phyloP scores from a whole-genome alignment of 1,140 invertebrate genomes.

The Battus philenor region DNA sequence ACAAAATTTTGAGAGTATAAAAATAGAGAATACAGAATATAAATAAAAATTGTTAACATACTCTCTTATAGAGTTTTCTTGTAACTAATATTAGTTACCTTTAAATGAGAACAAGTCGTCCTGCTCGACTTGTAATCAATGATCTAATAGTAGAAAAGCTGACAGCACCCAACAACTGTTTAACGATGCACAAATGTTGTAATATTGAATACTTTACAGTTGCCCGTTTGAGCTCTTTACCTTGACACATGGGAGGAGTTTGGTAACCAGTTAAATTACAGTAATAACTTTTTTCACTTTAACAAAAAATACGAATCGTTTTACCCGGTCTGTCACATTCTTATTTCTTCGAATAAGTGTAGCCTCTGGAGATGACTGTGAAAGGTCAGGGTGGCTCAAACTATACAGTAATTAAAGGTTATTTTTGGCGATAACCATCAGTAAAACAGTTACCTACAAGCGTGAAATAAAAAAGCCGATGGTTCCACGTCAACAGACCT shows the following conservation, averaged over 20 bases:
- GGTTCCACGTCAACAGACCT: constrained; percentile 46
- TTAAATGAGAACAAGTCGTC: no score
- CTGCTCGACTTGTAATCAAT: no score
- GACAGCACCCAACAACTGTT: no score
- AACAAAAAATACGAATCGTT: neutral
- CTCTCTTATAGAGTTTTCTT: no score
- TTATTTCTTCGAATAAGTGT: constrained; percentile 37
- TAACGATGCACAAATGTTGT: no score
- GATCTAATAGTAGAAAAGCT: neutral
- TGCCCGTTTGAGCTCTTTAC: no score
- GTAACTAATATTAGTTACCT: no score
- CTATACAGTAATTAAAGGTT: constrained; percentile 73
- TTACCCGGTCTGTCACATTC: constrained; percentile 33
- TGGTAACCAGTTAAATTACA: neutral
- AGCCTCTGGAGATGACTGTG: constrained; percentile 44
- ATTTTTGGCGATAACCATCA: constrained; percentile 73
- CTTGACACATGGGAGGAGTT: no score
- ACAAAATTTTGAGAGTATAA: no score
- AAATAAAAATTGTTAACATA: no score
- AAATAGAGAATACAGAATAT: no score
- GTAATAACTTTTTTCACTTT: neutral
- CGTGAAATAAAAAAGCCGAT: constrained; percentile 59
- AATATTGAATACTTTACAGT: no score
- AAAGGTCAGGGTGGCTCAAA: constrained; percentile 71
- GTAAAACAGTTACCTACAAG: constrained; percentile 67